A percentile compares a stretch with the other conserved stretches of the same genome.
Conservation (phyloP, 2,113 vertebrate species). For the Engraulis encrasicolus region DNA sequence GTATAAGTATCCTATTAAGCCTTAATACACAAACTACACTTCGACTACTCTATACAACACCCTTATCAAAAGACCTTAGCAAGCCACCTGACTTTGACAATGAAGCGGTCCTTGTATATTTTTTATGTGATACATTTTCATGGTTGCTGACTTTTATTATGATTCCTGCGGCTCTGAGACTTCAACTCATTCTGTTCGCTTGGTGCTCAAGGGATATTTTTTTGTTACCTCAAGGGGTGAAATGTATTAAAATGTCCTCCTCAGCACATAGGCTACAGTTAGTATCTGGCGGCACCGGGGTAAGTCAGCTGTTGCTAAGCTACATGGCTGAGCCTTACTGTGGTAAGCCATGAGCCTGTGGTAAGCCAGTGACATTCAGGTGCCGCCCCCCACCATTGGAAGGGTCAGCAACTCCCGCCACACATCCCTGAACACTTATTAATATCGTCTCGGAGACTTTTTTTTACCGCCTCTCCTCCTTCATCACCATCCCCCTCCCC, state of each 20-base stretch:
- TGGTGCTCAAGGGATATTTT: background rate
- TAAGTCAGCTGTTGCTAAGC: constrained; percentile 16
- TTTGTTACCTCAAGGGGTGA: background rate
- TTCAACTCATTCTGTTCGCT: background rate
- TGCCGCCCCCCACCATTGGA: background rate
- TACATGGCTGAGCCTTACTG: constrained; percentile 7
- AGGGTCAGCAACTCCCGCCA: constrained; percentile 21
- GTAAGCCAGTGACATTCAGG: constrained; percentile 61
- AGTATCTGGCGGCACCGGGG: background rate
- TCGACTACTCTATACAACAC: background rate
- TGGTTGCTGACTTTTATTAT: background rate
- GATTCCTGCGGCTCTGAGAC: background rate
- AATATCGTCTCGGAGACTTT: constrained; percentile 50
- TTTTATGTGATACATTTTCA: background rate
- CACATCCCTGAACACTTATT: constrained; percentile 58
- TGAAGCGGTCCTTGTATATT: background rate
- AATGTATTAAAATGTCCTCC: background rate
- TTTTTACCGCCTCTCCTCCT: constrained; percentile 37
- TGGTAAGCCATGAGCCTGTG: constrained; percentile 12
- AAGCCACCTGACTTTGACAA: background rate
- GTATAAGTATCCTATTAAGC: background rate
- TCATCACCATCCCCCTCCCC: background rate
- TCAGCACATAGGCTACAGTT: too few species aligned
- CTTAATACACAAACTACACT: background rate
- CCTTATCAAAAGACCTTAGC: background rate